Conservation (phyloP, 2,113 vertebrate genomes). For the Maccullochella peelii region DNA sequence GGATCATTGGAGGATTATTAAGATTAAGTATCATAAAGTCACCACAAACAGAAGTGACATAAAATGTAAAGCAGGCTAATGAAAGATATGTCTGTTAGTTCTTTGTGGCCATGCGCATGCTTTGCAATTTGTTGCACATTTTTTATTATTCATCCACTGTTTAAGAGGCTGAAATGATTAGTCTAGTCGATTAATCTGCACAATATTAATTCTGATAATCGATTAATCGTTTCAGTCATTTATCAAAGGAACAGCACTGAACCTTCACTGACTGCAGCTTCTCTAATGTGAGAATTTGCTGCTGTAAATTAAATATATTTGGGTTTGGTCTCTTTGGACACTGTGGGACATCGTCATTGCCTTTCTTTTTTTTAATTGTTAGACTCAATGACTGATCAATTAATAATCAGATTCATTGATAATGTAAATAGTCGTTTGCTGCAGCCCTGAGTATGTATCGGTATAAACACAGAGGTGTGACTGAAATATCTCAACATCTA, state of each 20-base stretch:
- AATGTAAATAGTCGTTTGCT: too few species aligned
- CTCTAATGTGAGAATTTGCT: not conserved
- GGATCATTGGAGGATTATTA: constrained; percentile 63
- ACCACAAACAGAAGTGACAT: not conserved
- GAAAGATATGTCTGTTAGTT: not conserved
- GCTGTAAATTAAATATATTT: not conserved
- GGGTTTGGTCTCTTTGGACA: too few species aligned
- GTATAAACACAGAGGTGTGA: too few species aligned
- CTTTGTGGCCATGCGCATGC: not conserved
- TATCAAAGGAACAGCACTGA: not conserved
- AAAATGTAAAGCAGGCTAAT: not conserved
- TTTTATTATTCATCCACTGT: not conserved
- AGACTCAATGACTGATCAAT: too few species aligned
- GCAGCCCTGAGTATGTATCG: too few species aligned
- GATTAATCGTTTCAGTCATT: not conserved
- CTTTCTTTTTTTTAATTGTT: too few species aligned
- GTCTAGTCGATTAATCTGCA: not conserved
- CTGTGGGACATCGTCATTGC: too few species aligned
- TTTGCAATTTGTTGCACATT: too few species aligned
- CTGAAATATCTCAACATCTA: too few species aligned
- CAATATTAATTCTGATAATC: not conserved
- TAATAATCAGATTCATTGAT: too few species aligned
- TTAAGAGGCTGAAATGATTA: not conserved
- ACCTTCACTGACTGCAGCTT: not conserved
- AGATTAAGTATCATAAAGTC: not conserved